phyloP scores from a whole-genome alignment of 2,888 invertebrate species.

The Lasius platythorax region DNA sequence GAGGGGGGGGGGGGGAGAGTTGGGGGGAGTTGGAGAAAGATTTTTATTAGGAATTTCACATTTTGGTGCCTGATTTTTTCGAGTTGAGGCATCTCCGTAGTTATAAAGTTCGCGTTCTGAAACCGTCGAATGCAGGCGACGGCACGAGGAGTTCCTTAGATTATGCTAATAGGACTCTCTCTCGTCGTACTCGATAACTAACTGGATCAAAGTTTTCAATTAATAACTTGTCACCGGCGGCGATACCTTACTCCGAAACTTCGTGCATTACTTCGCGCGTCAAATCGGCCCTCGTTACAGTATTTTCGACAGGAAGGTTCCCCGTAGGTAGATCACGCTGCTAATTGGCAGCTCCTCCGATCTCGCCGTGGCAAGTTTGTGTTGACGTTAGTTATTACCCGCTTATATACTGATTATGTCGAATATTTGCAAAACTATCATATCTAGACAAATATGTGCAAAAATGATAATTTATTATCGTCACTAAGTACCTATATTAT shows the following conservation, averaged over 20 bases:
- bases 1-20: not conserved
- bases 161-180: slow-evolving; percentile 63
- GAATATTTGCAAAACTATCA: slow-evolving; percentile 18
- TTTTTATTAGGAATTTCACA: slow-evolving; percentile 11
- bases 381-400: slow-evolving; percentile 44
- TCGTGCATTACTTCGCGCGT: slow-evolving; percentile 50
- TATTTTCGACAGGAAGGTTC: slow-evolving; percentile 53
- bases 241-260: slow-evolving; percentile 59
- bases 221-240: slow-evolving; percentile 68
- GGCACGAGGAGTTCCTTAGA: slow-evolving; percentile 49
- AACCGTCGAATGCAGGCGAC: slow-evolving; percentile 31
- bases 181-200: slow-evolving; percentile 57
- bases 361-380: slow-evolving; percentile 26
- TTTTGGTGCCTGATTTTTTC: not conserved
- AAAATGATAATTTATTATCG: slow-evolving; percentile 31
- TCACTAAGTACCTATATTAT: not conserved
- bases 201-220: slow-evolving; percentile 72
- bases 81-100: slow-evolving; percentile 11
- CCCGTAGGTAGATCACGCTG: slow-evolving; percentile 41
- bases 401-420: slow-evolving; percentile 27
- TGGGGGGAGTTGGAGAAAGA: not conserved
- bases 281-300: slow-evolving; percentile 55
- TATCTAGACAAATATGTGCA: slow-evolving; percentile 8
- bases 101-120: slow-evolving; percentile 55
- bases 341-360: slow-evolving; percentile 51